Evolutionary conservation across 2,113 vertebrate genomes (phyloP), one percentile per base, ranked within the genome.

Genomic region (Triplophysa tibetana): DNA sequence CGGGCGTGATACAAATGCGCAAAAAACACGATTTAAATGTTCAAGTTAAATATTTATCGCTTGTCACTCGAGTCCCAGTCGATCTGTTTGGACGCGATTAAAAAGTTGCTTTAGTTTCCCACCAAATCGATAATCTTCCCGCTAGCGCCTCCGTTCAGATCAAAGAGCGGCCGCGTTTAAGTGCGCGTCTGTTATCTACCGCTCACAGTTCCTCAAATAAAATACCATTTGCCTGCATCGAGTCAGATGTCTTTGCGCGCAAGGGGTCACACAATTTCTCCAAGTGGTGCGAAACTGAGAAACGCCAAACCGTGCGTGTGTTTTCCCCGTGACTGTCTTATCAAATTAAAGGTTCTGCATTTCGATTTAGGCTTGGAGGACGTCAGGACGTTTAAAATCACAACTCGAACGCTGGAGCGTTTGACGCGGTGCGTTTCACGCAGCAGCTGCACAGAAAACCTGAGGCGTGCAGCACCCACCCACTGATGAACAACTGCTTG

Each of bases 361-460:
- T 3, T 45, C 56, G 3, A 10, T 43, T 43, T 0, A 16, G 29
- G 16, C 33, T 19, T 23, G 11, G 11, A 1, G 14, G 2, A 13
- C 64, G 64, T 76, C 19, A 2, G n/a, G 45, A 64, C 19, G 11
- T 50, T 8, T 13, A 1, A 2, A 41, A 21, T 16, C 17, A 3
- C 26, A 43, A 52, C 21, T 5, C 13, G n/a, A 52, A 7, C 41
- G 69, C 24, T 17, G 21, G 17, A 77, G 56, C 50, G 68, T 61
- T 72, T 23, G 12, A 17, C 52, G 68, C 43, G 43, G 33, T 33
- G 65, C 80, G 82, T 81, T 75, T 66, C 75, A 79, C 84, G 81
- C 50, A 48, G 43, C 66, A 67, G 29, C 60, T 64, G 33, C 50
- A 29, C 75, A 76, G 70, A 68, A 62, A 52, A 73, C 66, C 73